phyloP scores from a whole-genome alignment of 2,888 invertebrate genomes.

The Lutraria lutraria region DNA sequence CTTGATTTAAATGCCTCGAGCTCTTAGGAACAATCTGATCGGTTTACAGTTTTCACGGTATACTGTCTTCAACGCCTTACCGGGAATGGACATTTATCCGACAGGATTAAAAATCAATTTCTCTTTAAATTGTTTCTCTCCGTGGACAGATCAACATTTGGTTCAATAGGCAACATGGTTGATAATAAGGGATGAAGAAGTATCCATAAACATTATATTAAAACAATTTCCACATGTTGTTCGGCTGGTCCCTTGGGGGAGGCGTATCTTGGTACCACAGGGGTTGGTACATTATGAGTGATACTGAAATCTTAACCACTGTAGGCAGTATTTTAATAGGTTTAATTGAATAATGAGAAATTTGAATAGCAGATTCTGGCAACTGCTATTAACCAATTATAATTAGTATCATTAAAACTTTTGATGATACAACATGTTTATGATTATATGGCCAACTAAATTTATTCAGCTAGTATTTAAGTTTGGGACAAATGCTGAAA shows the following conservation, averaged over 20 bases:
- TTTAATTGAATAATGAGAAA: too few species aligned
- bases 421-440: too few species aligned
- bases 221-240: not conserved
- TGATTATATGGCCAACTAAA: too few species aligned
- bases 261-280: not conserved
- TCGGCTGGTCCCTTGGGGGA: not conserved
- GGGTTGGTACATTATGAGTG: not conserved
- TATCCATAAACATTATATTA: slow-evolving; percentile 53
- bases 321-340: not conserved
- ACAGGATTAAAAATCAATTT: slow-evolving; percentile 72
- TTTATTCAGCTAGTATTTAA: too few species aligned
- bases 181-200: slow-evolving; percentile 50
- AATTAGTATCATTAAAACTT: too few species aligned
- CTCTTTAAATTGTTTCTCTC: slow-evolving; percentile 67
- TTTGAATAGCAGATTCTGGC: too few species aligned
- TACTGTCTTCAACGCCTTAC: slow-evolving; percentile 32
- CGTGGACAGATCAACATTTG: slow-evolving; percentile 51
- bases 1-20: slow-evolving; percentile 52
- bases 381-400: too few species aligned
- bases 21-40: slow-evolving; percentile 36
- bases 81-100: slow-evolving; percentile 66
- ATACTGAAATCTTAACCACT: not conserved
- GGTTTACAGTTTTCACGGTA: slow-evolving; percentile 53
- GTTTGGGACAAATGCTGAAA: too few species aligned
- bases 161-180: slow-evolving; percentile 49